Evolutionary conservation across 2,888 invertebrate genomes (phyloP).

Genomic region (Desoria tigrina): DNA sequence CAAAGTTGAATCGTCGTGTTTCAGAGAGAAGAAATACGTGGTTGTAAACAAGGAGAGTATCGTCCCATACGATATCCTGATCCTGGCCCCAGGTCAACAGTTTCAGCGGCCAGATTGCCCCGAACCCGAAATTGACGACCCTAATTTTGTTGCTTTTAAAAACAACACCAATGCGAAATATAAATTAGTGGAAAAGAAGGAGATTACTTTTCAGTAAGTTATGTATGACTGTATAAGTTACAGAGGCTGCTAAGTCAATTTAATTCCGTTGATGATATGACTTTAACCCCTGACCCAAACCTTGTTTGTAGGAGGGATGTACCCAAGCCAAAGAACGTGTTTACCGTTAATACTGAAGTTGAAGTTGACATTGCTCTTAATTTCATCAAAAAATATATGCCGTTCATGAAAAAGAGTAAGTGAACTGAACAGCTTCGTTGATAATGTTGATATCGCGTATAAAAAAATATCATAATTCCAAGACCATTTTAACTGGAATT

Average conservation of each 20-base stretch:
- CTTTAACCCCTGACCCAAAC: too few relatives aligned
- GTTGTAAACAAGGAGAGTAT: constrained; percentile 57
- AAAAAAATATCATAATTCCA: too few relatives aligned
- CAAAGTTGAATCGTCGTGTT: not conserved
- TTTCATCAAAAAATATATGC: constrained; percentile 50
- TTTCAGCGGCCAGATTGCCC: constrained; percentile 48
- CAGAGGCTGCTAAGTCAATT: too few relatives aligned
- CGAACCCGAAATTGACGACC: constrained; percentile 48
- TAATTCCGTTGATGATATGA: too few relatives aligned
- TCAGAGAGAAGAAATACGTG: constrained; percentile 64
- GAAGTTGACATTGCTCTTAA: constrained; percentile 59
- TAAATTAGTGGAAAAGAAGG: constrained; percentile 26
- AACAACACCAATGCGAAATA: constrained; percentile 30
- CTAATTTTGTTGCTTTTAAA: constrained; percentile 41
- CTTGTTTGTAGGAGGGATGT: constrained; percentile 39
- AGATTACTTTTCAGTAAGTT: constrained; percentile 28
- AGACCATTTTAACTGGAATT: not conserved
- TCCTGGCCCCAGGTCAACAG: constrained; percentile 49
- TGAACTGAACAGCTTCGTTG: not conserved
- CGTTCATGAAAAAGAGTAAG: constrained; percentile 39
- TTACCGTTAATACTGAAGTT: constrained; percentile 63
- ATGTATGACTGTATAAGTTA: not conserved
- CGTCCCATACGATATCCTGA: constrained; percentile 48
- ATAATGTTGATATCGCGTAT: not conserved
- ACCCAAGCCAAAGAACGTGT: constrained; percentile 64